Base-by-base conservation (phyloP, 2,113 vertebrate species). In the Leptosomus discolor region DNA sequence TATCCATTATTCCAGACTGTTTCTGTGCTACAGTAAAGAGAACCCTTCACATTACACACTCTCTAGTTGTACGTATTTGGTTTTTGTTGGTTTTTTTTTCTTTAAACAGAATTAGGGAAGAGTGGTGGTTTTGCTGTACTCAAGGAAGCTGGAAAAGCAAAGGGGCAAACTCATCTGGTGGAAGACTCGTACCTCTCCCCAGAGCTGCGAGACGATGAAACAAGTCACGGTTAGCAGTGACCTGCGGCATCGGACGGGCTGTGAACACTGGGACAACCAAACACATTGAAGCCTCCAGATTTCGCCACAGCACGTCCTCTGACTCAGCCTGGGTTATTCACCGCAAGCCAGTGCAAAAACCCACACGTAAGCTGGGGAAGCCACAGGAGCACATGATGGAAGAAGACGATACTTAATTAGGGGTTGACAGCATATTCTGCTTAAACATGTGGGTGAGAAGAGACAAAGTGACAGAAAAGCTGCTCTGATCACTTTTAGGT, bases 211-310 rank as follows among this genome's bases (percentile, higher is more conserved):
- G 65, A 34, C 2, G 18, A 27, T 7, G 50, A n/a, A 57, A 37
- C 9, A 6, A 32, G 3, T 3, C 9, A 2, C 0, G 7, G 23
- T 58, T 50, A 53, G 43, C 36, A 30, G 70, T 7, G 61, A 71
- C 39, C 61, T 57, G 58, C 0, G 0, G 22, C 19, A 43, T 2
- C 0, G 6, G 53, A 63, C 3, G 1, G 54, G 57, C 67, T 5
- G 16, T 4, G 45, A 85, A 29, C 39, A 53, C 3, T 0, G 1
- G 36, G 36, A 21, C n/a, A 50, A 19, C 7, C 0, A 2, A 69
- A n/a, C 6, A 24, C 0, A 0, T 0, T 10, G 58, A 21, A 61
- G 76, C 48, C 67, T 86, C 67, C 85, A 73, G 61, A 48, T 50
- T 24, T 61, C 75, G 61, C 43, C 43, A 3, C 54, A n/a, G 79